Conservation (phyloP, 2,797 vertebrate species). For the Sebastes nivosus region DNA sequence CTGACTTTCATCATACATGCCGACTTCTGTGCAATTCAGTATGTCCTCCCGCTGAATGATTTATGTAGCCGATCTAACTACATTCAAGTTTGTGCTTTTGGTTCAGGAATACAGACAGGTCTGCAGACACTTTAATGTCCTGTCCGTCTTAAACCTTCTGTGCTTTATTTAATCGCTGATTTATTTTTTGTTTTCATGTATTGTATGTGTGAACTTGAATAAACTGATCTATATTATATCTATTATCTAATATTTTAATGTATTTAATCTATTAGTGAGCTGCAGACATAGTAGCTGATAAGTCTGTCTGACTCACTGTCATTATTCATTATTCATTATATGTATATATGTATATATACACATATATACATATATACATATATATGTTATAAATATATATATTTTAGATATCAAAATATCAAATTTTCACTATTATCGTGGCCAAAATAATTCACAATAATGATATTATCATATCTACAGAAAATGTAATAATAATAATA, state of each 20-base stretch:
- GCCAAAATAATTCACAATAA: no score
- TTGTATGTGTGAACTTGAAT: conserved; percentile 40
- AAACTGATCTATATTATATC: conserved; percentile 27
- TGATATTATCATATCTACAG: no score
- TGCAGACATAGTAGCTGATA: neutral
- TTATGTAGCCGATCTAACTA: conserved; percentile 23
- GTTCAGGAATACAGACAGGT: neutral
- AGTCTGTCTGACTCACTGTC: neutral
- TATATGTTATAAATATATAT: no score
- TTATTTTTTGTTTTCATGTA: conserved; percentile 3
- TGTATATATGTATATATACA: no score
- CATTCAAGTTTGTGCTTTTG: conserved; percentile 13
- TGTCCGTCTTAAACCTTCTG: neutral
- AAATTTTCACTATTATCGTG: no score
- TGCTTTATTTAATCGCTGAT: conserved; percentile 2
- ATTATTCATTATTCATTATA: no score
- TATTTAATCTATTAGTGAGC: neutral
- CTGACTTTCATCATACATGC: conserved; percentile 28
- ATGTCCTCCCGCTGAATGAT: conserved; percentile 34
- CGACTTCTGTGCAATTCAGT: conserved; percentile 14
- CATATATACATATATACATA: no score
- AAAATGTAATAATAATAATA: no score
- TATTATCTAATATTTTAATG: neutral
- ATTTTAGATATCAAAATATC: no score
- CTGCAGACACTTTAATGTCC: neutral